A percentile compares a stretch with the other conserved stretches of the same genome.
Evolutionary conservation across 2,797 vertebrate genomes (phyloP).

Genomic region (Tympanoctomys barrerae): DNA sequence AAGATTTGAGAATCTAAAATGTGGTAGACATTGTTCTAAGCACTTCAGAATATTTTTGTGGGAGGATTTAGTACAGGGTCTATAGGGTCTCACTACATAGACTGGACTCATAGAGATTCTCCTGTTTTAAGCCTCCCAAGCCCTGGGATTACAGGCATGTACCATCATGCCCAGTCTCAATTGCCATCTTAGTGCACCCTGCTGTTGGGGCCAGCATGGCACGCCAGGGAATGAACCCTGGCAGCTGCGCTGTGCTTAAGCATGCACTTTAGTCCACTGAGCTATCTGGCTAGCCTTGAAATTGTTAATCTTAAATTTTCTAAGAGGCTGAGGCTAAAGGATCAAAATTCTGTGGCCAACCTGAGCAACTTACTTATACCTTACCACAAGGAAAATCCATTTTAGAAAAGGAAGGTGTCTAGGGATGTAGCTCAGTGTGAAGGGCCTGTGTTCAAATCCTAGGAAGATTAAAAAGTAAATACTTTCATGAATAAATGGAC

Average conservation of each 20-base stretch:
- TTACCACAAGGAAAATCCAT: not conserved
- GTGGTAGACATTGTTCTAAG: not conserved
- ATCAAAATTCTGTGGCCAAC: not conserved
- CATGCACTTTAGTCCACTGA: too few species aligned
- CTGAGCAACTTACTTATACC: not conserved
- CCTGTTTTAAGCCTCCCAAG: too few species aligned
- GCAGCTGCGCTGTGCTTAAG: too few species aligned
- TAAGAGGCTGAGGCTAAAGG: not conserved
- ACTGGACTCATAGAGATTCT: too few species aligned
- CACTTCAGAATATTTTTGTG: not conserved
- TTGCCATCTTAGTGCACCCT: too few species aligned
- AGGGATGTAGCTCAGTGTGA: not conserved
- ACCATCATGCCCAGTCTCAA: too few species aligned
- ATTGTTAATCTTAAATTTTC: not conserved
- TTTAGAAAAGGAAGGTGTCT: not conserved
- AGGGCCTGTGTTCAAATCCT: not conserved
- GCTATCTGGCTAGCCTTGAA: not conserved
- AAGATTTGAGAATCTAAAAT: conserved; percentile 17
- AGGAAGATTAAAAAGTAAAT: not conserved
- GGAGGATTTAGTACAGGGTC: too few species aligned
- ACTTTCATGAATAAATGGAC: not conserved
- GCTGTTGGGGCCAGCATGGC: too few species aligned
- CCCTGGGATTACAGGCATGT: too few species aligned
- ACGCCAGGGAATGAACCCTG: too few species aligned
- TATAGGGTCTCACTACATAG: too few species aligned